Evolutionary conservation across 2,113 vertebrate genomes (phyloP).

Genomic region (Acinonyx jubatus): DNA sequence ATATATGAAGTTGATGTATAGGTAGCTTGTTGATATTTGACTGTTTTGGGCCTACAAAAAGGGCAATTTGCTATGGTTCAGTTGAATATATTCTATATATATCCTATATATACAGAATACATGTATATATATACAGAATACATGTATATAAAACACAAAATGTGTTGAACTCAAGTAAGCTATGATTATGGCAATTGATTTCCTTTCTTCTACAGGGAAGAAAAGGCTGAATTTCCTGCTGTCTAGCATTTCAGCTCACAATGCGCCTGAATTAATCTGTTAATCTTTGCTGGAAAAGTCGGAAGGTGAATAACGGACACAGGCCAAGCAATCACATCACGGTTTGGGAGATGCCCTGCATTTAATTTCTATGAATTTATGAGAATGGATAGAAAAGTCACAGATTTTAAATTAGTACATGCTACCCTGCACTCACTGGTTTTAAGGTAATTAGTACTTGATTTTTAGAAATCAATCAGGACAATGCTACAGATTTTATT

Average conservation of each 20-base stretch:
- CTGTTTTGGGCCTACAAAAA: not conserved
- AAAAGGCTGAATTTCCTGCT: constrained; percentile 31
- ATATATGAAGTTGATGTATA: not conserved
- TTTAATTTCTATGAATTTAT: constrained; percentile 50
- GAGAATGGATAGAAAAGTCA: not conserved
- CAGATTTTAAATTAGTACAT: constrained; percentile 33
- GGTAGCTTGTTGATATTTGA: not conserved
- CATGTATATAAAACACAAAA: not conserved
- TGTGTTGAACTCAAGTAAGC: not conserved
- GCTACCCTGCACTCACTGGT: not conserved
- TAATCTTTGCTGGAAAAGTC: constrained; percentile 55
- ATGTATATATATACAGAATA: not conserved
- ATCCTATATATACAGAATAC: not conserved
- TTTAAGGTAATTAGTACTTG: constrained; percentile 42
- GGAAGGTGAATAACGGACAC: constrained; percentile 18
- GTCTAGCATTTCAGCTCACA: constrained; percentile 40
- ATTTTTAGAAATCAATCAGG: constrained; percentile 47
- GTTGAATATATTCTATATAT: not conserved
- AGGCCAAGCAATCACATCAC: not conserved
- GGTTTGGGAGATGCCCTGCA: not conserved
- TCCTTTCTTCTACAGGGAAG: constrained; percentile 22
- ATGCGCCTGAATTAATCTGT: not conserved
- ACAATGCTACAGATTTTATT: constrained; percentile 35
- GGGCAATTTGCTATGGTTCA: not conserved
- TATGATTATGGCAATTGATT: not conserved